Percentiles rank a stretch among this genome's conserved stretches.
These are phyloP conservation scores for Cyprinodon brontotheroides DNA, from an alignment of 2,113 vertebrate genomes.

Conservation along the genomic window DNA sequence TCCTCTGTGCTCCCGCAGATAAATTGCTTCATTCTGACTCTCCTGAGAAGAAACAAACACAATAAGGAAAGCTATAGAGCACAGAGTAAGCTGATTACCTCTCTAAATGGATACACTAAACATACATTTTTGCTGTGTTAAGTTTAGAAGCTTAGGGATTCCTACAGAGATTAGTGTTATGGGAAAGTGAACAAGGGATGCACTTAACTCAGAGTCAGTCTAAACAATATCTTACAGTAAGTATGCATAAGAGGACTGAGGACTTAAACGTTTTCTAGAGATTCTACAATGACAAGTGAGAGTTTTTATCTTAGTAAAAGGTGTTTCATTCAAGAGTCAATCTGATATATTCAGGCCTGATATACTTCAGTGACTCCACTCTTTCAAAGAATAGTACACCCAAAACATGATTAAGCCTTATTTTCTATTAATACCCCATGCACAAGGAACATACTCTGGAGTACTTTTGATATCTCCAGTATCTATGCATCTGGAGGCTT, in stretches of 20 bases:
- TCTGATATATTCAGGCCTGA: neutral
- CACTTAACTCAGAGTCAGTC: neutral
- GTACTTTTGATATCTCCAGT: no score
- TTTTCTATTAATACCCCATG: no score
- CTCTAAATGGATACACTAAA: conserved; percentile 18
- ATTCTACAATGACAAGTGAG: neutral
- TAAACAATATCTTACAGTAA: neutral
- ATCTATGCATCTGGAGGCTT: no score
- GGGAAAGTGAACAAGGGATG: conserved; percentile 8
- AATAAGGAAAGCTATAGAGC: conserved; percentile 7
- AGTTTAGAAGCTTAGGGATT: conserved; percentile 24
- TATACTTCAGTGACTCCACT: no score
- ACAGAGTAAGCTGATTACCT: conserved; percentile 31
- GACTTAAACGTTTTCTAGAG: no score
- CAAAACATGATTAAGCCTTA: no score
- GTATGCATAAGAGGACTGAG: neutral
- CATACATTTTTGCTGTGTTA: conserved; percentile 18
- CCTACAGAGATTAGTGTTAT: conserved; percentile 24
- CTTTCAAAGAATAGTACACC: no score
- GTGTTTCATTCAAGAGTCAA: neutral
- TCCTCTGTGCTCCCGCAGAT: conserved; percentile 89
- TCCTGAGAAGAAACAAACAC: conserved; percentile 74
- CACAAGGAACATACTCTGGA: no score
- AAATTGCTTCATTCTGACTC: conserved; percentile 90
- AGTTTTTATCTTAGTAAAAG: neutral